These are phyloP conservation scores for Desoria tigrina DNA, from an alignment of 2,888 invertebrate genomes.

Conservation along the genomic window DNA sequence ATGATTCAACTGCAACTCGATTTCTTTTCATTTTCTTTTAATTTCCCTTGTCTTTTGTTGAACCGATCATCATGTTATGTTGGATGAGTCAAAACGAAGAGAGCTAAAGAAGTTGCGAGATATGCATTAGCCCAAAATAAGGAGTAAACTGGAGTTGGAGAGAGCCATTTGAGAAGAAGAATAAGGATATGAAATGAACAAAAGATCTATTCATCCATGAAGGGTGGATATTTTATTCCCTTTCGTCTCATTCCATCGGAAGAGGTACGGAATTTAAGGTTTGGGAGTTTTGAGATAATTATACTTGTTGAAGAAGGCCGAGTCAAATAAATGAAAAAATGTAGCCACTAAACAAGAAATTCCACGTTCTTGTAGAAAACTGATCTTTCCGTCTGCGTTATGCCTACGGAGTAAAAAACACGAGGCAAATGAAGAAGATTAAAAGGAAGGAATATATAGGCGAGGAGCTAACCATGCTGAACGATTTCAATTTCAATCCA, in stretches of 20 bases:
- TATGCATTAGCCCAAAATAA: neutral
- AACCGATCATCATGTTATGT: too few relatives aligned
- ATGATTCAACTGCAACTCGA: constrained; percentile 5
- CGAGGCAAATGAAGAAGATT: constrained; percentile 24
- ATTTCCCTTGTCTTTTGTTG: constrained; percentile 22
- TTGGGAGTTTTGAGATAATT: constrained; percentile 49
- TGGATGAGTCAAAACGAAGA: constrained; percentile 12
- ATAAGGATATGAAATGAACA: constrained; percentile 44
- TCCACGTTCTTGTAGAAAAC: constrained; percentile 29
- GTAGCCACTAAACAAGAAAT: constrained; percentile 47
- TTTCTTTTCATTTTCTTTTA: constrained; percentile 23
- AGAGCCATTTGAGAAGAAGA: constrained; percentile 26
- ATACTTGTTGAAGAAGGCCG: constrained; percentile 48
- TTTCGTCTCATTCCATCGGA: too few relatives aligned
- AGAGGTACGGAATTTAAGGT: constrained; percentile 38
- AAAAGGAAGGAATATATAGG: neutral
- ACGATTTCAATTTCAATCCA: constrained; percentile 25
- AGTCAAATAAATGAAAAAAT: constrained; percentile 43
- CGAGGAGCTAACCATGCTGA: constrained; percentile 14
- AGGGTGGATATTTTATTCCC: constrained; percentile 49
- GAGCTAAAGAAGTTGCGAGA: neutral
- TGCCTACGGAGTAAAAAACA: constrained; percentile 19
- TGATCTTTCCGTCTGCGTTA: constrained; percentile 16
- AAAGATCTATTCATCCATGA: constrained; percentile 51
- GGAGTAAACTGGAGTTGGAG: constrained; percentile 6